A percentile compares a stretch with the other conserved stretches of the same genome.
Conservation (phyloP, 1,140 invertebrate genomes). For the Drosophila leontia region DNA sequence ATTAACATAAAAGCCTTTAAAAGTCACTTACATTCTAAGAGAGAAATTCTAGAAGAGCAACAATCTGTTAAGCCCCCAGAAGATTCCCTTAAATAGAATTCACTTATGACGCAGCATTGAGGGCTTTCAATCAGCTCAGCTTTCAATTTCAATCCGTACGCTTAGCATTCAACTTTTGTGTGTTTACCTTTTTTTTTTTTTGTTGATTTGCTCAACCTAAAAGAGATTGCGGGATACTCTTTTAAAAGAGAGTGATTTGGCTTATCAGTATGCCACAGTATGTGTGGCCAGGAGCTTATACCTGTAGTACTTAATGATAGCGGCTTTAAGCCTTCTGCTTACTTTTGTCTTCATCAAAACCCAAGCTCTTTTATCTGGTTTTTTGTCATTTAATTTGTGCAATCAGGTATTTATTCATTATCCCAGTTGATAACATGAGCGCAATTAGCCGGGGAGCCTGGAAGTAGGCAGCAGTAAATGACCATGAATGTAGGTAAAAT, state of each 20-base stretch:
- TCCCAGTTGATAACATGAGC: background rate
- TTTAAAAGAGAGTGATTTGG: background rate
- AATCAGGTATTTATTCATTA: slow-evolving; percentile 3
- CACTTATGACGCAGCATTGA: slow-evolving; percentile 18
- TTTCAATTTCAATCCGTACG: slow-evolving; percentile 28
- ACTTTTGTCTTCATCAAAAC: background rate
- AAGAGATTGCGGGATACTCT: background rate
- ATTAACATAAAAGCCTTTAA: background rate
- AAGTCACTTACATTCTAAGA: background rate
- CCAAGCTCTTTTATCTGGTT: background rate
- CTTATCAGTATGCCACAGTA: slow-evolving; percentile 15
- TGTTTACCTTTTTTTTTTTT: slow-evolving; percentile 75
- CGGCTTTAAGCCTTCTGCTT: background rate
- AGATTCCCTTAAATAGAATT: slow-evolving; percentile 8
- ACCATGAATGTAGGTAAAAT: background rate
- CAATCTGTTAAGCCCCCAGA: slow-evolving; percentile 1
- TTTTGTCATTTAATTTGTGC: background rate
- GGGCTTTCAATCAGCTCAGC: slow-evolving; percentile 47
- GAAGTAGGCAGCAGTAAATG: slow-evolving; percentile 3
- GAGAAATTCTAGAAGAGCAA: background rate
- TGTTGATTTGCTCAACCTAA: background rate
- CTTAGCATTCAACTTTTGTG: slow-evolving; percentile 19
- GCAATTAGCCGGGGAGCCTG: background rate
- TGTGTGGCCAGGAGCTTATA: background rate
- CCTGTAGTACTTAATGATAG: background rate